Evolutionary conservation across 2,888 invertebrate genomes (phyloP).

Genomic region (Eristalis pertinax): DNA sequence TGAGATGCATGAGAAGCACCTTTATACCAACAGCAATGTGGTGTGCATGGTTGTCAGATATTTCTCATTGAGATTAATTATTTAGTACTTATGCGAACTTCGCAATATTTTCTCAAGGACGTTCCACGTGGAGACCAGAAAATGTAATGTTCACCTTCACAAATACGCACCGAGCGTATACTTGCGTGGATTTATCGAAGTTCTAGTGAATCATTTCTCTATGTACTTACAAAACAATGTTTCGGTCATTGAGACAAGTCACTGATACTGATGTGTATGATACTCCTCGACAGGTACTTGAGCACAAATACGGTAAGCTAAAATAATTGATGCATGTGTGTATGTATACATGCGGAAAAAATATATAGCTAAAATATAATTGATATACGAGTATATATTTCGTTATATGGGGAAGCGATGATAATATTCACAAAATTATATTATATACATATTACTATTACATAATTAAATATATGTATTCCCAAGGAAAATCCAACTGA

Average conservation of each 20-base stretch:
- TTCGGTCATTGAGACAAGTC: too few relatives aligned
- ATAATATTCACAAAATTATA: background rate
- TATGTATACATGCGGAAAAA: too few relatives aligned
- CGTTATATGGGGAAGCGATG: too few relatives aligned
- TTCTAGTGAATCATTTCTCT: background rate
- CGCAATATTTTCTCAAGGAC: background rate
- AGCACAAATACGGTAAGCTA: too few relatives aligned
- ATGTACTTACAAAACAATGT: background rate
- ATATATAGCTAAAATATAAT: too few relatives aligned
- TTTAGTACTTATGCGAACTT: background rate
- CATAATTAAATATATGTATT: too few relatives aligned
- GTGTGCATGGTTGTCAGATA: background rate
- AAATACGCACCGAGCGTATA: background rate
- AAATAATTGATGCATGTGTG: too few relatives aligned
- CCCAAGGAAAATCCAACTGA: too few relatives aligned
- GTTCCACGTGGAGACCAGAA: background rate
- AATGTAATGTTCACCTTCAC: background rate
- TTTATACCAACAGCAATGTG: background rate
- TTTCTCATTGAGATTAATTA: background rate
- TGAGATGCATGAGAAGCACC: background rate
- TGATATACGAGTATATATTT: too few relatives aligned
- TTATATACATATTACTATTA: background rate
- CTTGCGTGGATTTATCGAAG: background rate
- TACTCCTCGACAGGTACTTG: too few relatives aligned
- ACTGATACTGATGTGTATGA: too few relatives aligned